Evolutionary conservation across 2,113 vertebrate species (phyloP).

Genomic region (Ochotona princeps): DNA sequence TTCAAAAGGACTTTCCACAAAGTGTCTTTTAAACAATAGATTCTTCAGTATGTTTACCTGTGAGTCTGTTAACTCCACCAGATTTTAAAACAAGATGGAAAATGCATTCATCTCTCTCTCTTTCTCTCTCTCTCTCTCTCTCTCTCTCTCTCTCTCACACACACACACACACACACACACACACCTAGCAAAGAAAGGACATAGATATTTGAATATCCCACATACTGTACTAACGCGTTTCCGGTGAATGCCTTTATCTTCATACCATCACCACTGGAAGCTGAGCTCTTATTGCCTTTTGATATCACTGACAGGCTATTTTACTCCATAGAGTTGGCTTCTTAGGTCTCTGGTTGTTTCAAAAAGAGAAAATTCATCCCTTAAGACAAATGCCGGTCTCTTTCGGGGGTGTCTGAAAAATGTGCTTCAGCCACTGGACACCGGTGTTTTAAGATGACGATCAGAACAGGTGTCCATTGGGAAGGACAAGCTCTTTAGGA

Average conservation of each 20-base stretch:
- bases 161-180: neutral
- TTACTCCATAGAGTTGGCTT: too few relatives aligned
- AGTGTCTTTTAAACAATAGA: neutral
- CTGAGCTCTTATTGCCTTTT: rapidly evolving
- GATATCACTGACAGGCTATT: rapidly evolving
- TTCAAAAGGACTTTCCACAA: neutral
- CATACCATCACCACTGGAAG: rapidly evolving
- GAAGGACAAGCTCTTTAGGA: neutral
- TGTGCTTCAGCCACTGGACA: neutral
- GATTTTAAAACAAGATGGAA: neutral
- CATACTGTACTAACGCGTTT: rapidly evolving
- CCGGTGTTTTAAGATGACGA: rapidly evolving
- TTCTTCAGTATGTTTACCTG: neutral
- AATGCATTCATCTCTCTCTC: too few relatives aligned
- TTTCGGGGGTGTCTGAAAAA: neutral
- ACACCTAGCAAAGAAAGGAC: neutral
- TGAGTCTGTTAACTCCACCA: rapidly evolving
- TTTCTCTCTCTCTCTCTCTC: too few relatives aligned
- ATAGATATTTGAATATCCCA: too few relatives aligned
- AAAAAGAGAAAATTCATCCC: neutral
- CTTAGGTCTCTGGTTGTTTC: neutral
- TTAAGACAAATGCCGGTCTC: neutral
- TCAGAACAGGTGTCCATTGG: neutral
- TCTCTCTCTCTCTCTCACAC: too few relatives aligned
- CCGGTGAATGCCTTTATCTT: neutral